A percentile compares a stretch with the other conserved stretches of the same genome.
Evolutionary conservation across 1,140 invertebrate genomes (phyloP).

Genomic region (Chionoecetes opilio): DNA sequence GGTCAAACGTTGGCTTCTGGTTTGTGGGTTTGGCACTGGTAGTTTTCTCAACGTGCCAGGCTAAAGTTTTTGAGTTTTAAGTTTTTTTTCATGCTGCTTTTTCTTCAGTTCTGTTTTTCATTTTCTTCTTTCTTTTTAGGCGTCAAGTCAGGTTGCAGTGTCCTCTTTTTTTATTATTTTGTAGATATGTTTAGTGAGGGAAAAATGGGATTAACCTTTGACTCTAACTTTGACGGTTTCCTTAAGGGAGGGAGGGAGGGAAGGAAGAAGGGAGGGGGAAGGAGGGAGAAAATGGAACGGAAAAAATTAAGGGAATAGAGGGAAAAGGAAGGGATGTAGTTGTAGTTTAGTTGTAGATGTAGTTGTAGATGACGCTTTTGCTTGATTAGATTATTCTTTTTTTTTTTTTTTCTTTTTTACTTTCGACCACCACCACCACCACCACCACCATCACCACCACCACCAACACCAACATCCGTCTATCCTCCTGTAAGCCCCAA

Average conservation of each 20-base stretch:
- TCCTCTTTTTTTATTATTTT: too few species aligned
- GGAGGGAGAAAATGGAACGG: too few species aligned
- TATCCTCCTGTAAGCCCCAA: background rate
- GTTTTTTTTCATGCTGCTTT: background rate
- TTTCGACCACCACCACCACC: background rate
- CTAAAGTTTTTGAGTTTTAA: too few species aligned
- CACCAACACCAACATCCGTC: background rate
- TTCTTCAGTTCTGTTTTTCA: background rate
- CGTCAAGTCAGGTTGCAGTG: too few species aligned
- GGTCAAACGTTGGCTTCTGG: background rate
- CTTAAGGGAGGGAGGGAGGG: background rate
- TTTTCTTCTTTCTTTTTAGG: too few species aligned
- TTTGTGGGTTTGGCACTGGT: slow-evolving; percentile 9
- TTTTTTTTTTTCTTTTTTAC: too few species aligned
- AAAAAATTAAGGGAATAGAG: too few species aligned
- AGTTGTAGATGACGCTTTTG: background rate
- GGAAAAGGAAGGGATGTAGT: background rate
- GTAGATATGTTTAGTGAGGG: background rate
- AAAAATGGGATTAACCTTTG: background rate
- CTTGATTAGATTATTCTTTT: background rate
- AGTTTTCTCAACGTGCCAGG: too few species aligned
- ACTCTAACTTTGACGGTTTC: background rate
- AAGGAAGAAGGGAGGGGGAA: background rate
- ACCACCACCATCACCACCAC: slow-evolving; percentile 15
- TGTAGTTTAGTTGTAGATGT: too few species aligned